Percentiles rank a stretch among this genome's conserved stretches.
Evolutionary conservation across 1,140 invertebrate genomes (phyloP).

Genomic region (Argopecten irradians): DNA sequence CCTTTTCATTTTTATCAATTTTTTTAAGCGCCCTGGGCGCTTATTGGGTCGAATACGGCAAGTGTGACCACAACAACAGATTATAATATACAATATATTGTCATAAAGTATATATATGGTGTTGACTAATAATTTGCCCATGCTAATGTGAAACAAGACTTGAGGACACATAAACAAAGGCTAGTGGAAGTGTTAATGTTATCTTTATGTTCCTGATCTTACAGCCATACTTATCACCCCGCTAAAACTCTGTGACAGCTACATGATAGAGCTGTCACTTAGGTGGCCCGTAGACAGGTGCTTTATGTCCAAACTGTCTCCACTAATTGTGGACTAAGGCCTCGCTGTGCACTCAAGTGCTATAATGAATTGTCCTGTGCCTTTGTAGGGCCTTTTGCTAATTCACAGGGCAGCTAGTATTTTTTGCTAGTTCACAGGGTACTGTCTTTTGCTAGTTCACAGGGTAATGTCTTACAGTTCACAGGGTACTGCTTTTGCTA

Average conservation of each 20-base stretch:
- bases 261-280: not conserved
- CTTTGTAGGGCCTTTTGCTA: not conserved
- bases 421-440: too few species aligned
- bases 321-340: not conserved
- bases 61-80: too few species aligned
- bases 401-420: not conserved
- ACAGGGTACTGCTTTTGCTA: not conserved
- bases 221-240: not conserved
- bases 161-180: constrained; percentile 7
- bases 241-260: not conserved
- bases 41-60: too few species aligned
- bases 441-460: too few species aligned
- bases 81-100: not conserved
- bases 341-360: not conserved
- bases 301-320: not conserved
- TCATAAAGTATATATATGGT: not conserved
- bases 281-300: not conserved
- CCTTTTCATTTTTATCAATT: too few species aligned
- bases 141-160: not conserved
- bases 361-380: not conserved
- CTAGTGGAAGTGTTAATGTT: not conserved
- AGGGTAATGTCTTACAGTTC: too few species aligned
- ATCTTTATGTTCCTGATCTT: not conserved
- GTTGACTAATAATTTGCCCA: not conserved
- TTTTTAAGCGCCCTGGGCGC: too few species aligned